Percentiles rank a stretch among this genome's conserved stretches.
These are phyloP conservation scores for Atta texana DNA, from an alignment of 1,140 invertebrate species.

Conservation along the genomic window DNA sequence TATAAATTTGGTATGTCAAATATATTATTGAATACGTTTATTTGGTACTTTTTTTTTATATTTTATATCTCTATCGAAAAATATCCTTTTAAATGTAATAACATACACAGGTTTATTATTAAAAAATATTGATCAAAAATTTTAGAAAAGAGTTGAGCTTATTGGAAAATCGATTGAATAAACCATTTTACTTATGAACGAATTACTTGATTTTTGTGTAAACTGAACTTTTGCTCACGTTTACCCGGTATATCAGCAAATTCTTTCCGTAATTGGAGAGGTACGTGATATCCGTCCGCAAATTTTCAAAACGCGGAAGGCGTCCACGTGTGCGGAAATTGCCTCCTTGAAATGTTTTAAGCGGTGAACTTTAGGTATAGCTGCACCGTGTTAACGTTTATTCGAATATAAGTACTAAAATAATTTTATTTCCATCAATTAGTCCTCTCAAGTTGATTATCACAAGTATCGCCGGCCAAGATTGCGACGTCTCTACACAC, in stretches of 20 bases:
- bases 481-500: neutral
- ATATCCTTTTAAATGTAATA: conserved; percentile 1
- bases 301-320: conserved; percentile 28
- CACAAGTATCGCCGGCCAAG: neutral
- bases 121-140: neutral
- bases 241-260: conserved; percentile 15
- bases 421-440: conserved; percentile 33
- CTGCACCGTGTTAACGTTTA: neutral
- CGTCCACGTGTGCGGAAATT: neutral
- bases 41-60: neutral
- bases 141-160: neutral
- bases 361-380: neutral
- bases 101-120: neutral
- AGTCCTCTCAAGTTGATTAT: conserved; percentile 23
- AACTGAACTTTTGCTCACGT: conserved; percentile 13
- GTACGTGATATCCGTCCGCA: conserved; percentile 12
- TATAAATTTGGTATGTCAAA: neutral
- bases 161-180: conserved; percentile 23
- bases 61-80: too few relatives aligned
- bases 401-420: neutral
- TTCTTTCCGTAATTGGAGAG: conserved; percentile 49
- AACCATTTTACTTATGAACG: neutral
- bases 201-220: neutral
- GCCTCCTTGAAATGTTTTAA: neutral
- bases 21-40: neutral